phyloP scores from a whole-genome alignment of 2,888 invertebrate genomes.

The Zaprionus lineosus region DNA sequence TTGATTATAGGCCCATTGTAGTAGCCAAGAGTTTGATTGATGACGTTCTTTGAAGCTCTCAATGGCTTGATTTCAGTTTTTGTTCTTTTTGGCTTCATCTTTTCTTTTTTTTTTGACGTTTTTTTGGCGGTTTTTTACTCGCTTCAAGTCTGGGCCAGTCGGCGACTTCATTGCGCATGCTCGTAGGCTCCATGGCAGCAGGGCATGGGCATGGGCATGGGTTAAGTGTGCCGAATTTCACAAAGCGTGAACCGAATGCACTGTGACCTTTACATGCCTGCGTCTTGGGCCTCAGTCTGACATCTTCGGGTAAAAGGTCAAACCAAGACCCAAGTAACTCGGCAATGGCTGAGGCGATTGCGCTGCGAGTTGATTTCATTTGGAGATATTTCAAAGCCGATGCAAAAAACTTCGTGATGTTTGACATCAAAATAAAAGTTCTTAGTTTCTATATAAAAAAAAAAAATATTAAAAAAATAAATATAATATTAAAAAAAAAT shows the following conservation, averaged over 20 bases:
- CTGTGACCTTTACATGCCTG: constrained; percentile 38
- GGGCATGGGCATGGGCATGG: not conserved
- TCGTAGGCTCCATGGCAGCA: constrained; percentile 43
- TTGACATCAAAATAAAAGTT: too few species aligned
- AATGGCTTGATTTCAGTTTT: too few species aligned
- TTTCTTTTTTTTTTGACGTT: not conserved
- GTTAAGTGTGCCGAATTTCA: not conserved
- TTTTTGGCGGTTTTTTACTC: constrained; percentile 27
- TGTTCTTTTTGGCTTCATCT: too few species aligned
- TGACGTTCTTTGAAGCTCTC: too few species aligned
- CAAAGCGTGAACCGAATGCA: constrained; percentile 24
- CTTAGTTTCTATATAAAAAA: too few species aligned
- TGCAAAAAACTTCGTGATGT: too few species aligned
- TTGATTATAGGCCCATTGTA: not conserved
- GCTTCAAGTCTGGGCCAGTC: constrained; percentile 14
- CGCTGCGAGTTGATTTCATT: constrained; percentile 1
- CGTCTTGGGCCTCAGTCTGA: constrained; percentile 26
- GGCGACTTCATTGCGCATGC: constrained; percentile 42
- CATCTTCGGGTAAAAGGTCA: constrained; percentile 28
- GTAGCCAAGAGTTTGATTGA: constrained; percentile 2
- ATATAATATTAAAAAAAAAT: too few species aligned
- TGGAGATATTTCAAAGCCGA: too few species aligned
- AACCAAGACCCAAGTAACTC: constrained; percentile 22
- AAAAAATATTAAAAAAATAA: too few species aligned
- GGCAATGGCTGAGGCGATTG: constrained; percentile 23